phyloP scores from a whole-genome alignment of 2,888 invertebrate genomes.

The Scaptomyza cyrtandrae region DNA sequence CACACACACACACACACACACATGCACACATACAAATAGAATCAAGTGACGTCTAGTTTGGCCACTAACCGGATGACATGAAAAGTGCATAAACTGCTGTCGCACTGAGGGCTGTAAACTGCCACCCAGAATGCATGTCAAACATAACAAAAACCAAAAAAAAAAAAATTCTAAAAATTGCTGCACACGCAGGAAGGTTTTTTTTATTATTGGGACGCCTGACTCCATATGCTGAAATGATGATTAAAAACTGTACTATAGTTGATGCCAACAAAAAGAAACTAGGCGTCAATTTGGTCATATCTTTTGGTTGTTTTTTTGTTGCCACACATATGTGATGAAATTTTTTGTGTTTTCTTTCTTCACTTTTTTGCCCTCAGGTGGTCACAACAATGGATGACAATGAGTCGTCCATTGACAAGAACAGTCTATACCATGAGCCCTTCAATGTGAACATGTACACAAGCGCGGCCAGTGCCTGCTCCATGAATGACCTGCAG shows the following conservation, averaged over 20 bases:
- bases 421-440: conserved; percentile 85
- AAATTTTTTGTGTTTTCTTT: conserved; percentile 14
- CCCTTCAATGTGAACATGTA: conserved; percentile 85
- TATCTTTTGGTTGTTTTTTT: conserved; percentile 35
- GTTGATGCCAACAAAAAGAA: conserved; percentile 21
- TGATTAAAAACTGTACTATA: conserved; percentile 72
- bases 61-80: conserved; percentile 48
- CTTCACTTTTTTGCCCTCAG: conserved; percentile 70
- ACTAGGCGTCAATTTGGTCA: conserved; percentile 39
- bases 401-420: conserved; percentile 85
- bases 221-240: conserved; percentile 72
- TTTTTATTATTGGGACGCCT: conserved; percentile 1
- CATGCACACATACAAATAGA: background rate
- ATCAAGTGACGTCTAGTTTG: conserved; percentile 11
- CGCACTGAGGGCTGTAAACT: conserved; percentile 28
- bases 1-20: conserved; percentile 29
- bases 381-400: conserved; percentile 84
- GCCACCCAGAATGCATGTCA: conserved; percentile 73
- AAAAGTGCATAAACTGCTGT: conserved; percentile 49
- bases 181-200: conserved; percentile 37
- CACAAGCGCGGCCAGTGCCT: conserved; percentile 85
- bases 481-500: conserved; percentile 85
- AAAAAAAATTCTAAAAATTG: conserved; percentile 36
- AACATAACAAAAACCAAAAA: conserved; percentile 21
- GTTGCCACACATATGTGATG: conserved; percentile 15